A percentile compares a stretch with the other conserved stretches of the same genome.
Conservation (phyloP, 2,113 vertebrate genomes). For the Aviceda subcristata region DNA sequence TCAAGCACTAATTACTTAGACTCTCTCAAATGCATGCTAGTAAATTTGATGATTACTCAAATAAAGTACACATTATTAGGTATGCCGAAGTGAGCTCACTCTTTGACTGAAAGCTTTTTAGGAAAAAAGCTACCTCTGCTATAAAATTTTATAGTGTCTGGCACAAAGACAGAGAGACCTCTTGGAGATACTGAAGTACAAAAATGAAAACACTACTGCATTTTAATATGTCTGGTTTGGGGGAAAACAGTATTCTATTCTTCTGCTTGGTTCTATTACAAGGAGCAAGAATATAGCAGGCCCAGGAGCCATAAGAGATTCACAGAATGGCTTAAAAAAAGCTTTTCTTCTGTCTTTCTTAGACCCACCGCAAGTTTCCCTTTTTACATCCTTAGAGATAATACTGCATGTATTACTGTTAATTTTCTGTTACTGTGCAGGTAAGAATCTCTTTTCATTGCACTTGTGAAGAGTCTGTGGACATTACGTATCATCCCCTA, state of each 20-base stretch:
- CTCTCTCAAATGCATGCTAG: neutral
- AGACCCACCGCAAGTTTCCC: neutral
- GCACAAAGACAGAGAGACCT: neutral
- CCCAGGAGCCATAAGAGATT: neutral
- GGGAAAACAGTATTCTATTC: neutral
- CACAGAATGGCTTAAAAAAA: neutral
- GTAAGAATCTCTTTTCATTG: neutral
- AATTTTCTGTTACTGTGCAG: neutral
- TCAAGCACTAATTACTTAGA: neutral
- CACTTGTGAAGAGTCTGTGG: neutral
- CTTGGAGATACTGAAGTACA: neutral
- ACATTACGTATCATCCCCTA: neutral
- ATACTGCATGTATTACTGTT: neutral
- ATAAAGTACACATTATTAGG: slow-evolving; percentile 2
- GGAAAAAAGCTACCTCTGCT: neutral
- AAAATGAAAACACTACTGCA: neutral
- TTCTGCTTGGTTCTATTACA: neutral
- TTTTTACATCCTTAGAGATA: neutral
- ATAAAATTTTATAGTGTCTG: slow-evolving; percentile 33
- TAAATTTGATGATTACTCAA: slow-evolving; percentile 6
- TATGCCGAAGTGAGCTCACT: neutral
- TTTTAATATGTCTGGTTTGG: slow-evolving; percentile 9
- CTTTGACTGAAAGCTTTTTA: neutral
- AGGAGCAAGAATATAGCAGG: neutral
- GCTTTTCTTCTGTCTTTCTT: neutral